Base-by-base conservation (phyloP, 2,888 invertebrate genomes). In the Autographa pulchrina region DNA sequence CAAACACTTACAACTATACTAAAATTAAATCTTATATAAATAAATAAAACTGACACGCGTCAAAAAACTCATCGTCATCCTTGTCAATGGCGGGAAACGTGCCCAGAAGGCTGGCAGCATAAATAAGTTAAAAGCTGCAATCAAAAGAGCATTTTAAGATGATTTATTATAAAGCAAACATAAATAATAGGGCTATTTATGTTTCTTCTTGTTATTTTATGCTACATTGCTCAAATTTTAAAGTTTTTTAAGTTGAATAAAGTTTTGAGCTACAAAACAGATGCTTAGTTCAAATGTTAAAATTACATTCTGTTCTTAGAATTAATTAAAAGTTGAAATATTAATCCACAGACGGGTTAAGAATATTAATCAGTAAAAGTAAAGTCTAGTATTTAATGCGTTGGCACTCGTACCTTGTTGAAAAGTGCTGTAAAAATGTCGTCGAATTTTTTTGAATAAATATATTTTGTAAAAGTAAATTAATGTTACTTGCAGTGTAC, bases 241-340 rank as follows among this genome's bases (percentile, higher is more conserved):
- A 43, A 20, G 2, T 38, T 59, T 54, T 18, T 14, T 35, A 58
- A 11, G 16, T 38, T 25, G 5, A 61, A 63, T 41, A 43, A 66
- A 64, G 48, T 74, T 69, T 56, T 4, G 32, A 75, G 67, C 62
- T 69, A 67, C 52, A 70, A 67, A 60, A 79, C 56, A 70, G 20
- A 68, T 65, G 62, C 13, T 70, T 61, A 31, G 61, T 77, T 18
- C 32, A 74, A 74, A 66, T 64, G 31, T 74, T 65, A 52, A 63
- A 74, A 63, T 79, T 67, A 38, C 54, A 70, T 31, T 74, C n/a
- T 52, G 48, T 68, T 70, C 65, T 35, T 41, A 60, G 62, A 77
- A 77, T 77, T 75, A 70, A 77, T 77, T 70, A 75, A 80, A 79
- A 79, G 56, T 79, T 77, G n/a, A 68, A 77, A 79, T 77, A 79